A percentile compares a stretch with the other conserved stretches of the same genome.
Conservation (phyloP, 2,888 invertebrate species). For the Drosophila parthenogenetica region DNA sequence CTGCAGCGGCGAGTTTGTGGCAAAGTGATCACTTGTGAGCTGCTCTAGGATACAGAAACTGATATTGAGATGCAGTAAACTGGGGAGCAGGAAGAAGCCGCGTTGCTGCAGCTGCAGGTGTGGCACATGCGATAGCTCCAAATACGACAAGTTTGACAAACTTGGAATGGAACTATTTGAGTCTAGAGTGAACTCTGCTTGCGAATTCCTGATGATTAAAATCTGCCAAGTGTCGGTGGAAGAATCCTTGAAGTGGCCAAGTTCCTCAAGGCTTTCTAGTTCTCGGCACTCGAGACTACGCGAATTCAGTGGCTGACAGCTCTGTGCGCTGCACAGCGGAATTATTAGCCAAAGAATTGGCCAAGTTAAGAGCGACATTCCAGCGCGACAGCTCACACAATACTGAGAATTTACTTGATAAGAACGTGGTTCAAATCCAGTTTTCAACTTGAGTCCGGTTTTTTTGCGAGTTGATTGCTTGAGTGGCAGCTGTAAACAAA, state of each 20-base stretch:
- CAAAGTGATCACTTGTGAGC: slow-evolving; percentile 67
- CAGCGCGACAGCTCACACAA: slow-evolving; percentile 35
- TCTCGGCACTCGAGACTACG: slow-evolving; percentile 59
- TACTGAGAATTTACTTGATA: slow-evolving; percentile 51
- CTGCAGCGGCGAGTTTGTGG: slow-evolving; percentile 55
- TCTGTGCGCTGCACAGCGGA: slow-evolving; percentile 8
- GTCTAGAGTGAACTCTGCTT: slow-evolving; percentile 46
- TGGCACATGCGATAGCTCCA: slow-evolving; percentile 78
- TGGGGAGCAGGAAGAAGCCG: slow-evolving; percentile 72
- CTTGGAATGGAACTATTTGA: slow-evolving; percentile 34
- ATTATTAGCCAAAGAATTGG: slow-evolving; percentile 38
- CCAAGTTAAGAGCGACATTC: slow-evolving; percentile 50
- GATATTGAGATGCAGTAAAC: slow-evolving; percentile 76
- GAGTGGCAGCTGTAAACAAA: slow-evolving; percentile 5
- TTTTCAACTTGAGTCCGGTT: slow-evolving; percentile 56
- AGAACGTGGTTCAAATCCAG: slow-evolving; percentile 48
- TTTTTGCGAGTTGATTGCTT: slow-evolving; percentile 1
- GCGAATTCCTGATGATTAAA: slow-evolving; percentile 59
- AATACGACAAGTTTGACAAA: slow-evolving; percentile 44
- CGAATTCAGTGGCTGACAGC: slow-evolving; percentile 43
- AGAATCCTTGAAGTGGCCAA: slow-evolving; percentile 31
- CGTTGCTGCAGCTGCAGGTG: slow-evolving; percentile 58
- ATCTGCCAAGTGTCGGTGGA: slow-evolving; percentile 47
- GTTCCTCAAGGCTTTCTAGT: slow-evolving; percentile 53
- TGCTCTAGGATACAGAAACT: slow-evolving; percentile 66